phyloP scores from a whole-genome alignment of 2,797 vertebrate species.

The Philypnodon macrostomus region DNA sequence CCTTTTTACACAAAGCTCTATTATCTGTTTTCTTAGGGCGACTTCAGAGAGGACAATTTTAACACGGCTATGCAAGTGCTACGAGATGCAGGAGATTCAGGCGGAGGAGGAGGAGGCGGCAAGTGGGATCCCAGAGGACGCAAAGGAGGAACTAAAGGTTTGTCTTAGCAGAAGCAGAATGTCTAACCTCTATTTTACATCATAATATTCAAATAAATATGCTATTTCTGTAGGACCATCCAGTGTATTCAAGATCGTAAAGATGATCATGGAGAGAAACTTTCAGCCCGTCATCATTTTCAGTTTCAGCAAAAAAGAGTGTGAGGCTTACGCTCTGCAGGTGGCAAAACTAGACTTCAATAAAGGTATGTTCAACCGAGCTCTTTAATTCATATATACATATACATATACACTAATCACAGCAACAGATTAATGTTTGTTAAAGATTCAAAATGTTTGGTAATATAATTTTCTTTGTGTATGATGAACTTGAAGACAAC shows the following conservation, averaged over 20 bases:
- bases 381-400: background rate
- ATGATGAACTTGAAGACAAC: no score
- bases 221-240: conserved; percentile 81
- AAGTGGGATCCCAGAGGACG: conserved; percentile 92
- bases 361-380: conserved; percentile 74
- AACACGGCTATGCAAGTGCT: conserved; percentile 99
- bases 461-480: no score
- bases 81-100: conserved; percentile 87
- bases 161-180: background rate
- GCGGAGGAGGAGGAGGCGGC: conserved; percentile 60
- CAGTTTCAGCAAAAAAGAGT: conserved; percentile 99
- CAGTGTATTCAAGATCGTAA: conserved; percentile 98
- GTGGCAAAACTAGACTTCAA: conserved; percentile 98
- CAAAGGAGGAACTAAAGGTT: conserved; percentile 94
- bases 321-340: conserved; percentile 96
- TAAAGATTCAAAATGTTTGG: no score
- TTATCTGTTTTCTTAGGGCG: conserved; percentile 77
- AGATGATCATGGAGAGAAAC: conserved; percentile 99
- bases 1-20: background rate
- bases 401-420: no score
- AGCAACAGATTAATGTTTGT: no score
- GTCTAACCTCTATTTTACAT: background rate
- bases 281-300: conserved; percentile 99
- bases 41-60: conserved; percentile 98
- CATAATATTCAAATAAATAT: background rate